Conservation (phyloP, 64 coral and sea anemone genomes). For the Montipora foliosa region DNA sequence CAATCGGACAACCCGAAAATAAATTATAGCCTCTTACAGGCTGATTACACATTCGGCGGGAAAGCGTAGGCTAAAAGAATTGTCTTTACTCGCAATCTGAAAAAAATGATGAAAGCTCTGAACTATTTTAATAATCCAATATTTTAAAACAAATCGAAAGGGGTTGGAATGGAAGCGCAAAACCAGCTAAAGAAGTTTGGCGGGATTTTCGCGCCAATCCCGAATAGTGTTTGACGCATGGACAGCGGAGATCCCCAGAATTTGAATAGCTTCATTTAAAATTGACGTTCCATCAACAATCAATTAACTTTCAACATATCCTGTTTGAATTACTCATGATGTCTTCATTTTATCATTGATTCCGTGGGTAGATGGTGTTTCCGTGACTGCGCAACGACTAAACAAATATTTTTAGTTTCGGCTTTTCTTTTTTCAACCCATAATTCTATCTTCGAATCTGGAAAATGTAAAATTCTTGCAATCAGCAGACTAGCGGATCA, state of each 20-base stretch:
- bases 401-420: neutral
- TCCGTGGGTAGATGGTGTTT: neutral
- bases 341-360: neutral
- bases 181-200: conserved; percentile 15
- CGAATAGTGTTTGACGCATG: conserved; percentile 21
- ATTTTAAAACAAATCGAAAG: neutral
- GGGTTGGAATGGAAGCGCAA: neutral
- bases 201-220: conserved; percentile 48
- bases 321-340: neutral
- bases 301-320: neutral
- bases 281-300: neutral
- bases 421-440: no score
- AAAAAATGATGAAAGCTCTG: neutral
- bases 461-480: no score
- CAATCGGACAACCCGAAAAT: conserved; percentile 30
- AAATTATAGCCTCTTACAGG: conserved; percentile 31
- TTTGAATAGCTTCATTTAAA: conserved; percentile 21
- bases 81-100: neutral
- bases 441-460: no score
- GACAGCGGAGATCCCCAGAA: conserved; percentile 55
- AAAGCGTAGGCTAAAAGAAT: neutral
- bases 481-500: no score
- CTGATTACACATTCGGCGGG: conserved; percentile 47
- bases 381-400: conserved; percentile 21
- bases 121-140: conserved; percentile 6